Percentiles rank a stretch among this genome's conserved stretches.
These are phyloP conservation scores for Zosterops hypoxanthus DNA, from an alignment of 2,113 vertebrate genomes.

Conservation along the genomic window DNA sequence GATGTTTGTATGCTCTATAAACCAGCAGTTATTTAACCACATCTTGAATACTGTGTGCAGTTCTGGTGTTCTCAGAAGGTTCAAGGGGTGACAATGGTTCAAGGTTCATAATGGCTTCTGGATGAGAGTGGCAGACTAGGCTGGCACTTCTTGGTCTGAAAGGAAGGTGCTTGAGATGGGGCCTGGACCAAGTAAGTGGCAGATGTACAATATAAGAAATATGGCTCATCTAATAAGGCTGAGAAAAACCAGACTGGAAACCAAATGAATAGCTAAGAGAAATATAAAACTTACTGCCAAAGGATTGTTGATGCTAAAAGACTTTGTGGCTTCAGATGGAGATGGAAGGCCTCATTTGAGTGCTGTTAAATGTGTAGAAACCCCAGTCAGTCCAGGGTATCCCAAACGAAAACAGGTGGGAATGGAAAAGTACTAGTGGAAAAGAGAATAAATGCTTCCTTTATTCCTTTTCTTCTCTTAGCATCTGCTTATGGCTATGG, in stretches of 20 bases:
- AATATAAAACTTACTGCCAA: neutral
- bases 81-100: neutral
- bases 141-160: neutral
- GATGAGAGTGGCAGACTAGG: neutral
- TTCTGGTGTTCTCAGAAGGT: neutral
- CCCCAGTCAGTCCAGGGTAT: neutral
- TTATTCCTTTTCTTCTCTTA: constrained; percentile 6
- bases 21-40: neutral
- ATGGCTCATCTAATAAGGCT: neutral
- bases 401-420: neutral
- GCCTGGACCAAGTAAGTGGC: neutral
- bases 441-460: constrained; percentile 24
- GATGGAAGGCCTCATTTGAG: neutral
- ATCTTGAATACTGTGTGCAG: neutral
- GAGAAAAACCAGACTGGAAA: neutral
- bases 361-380: neutral
- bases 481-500: neutral
- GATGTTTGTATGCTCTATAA: constrained; percentile 11
- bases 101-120: neutral
- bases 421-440: neutral
- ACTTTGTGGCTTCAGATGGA: neutral
- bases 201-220: neutral
- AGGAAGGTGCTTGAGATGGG: neutral
- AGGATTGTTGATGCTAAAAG: neutral
- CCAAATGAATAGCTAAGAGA: neutral